A percentile compares a stretch with the other conserved stretches of the same genome.
These are phyloP conservation scores for Stomorhina lunata DNA, from an alignment of 2,888 invertebrate species.

Conservation along the genomic window DNA sequence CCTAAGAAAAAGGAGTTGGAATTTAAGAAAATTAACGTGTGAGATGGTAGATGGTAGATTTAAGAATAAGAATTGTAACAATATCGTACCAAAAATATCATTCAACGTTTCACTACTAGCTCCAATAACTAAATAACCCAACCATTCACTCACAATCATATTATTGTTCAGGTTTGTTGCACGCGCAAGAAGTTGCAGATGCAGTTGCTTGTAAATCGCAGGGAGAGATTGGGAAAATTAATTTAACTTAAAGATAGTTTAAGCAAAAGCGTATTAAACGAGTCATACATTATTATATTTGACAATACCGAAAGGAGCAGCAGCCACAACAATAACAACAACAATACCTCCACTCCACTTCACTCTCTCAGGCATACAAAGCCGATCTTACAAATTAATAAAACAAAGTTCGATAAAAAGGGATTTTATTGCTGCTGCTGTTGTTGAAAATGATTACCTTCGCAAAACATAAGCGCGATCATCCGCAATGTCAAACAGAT, in stretches of 20 bases:
- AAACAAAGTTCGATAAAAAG: conserved; percentile 40
- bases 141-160: background rate
- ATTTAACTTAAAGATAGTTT: conserved; percentile 63
- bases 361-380: too few relatives aligned
- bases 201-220: conserved; percentile 20
- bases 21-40: conserved; percentile 23
- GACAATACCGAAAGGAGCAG: conserved; percentile 56
- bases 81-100: conserved; percentile 46
- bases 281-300: conserved; percentile 68
- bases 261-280: conserved; percentile 54
- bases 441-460: conserved; percentile 59
- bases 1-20: conserved; percentile 13
- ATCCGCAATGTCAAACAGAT: conserved; percentile 68
- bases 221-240: conserved; percentile 50
- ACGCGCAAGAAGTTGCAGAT: background rate
- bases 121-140: too few relatives aligned
- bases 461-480: conserved; percentile 66
- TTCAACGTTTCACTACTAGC: background rate
- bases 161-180: background rate
- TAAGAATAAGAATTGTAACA: conserved; percentile 52
- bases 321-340: conserved; percentile 20
- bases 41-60: background rate
- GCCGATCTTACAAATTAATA: background rate
- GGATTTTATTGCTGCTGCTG: background rate
- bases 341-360: too few relatives aligned